Evolutionary conservation across 2,888 invertebrate genomes (phyloP).

Genomic region (Pachliopta kotzebuea): DNA sequence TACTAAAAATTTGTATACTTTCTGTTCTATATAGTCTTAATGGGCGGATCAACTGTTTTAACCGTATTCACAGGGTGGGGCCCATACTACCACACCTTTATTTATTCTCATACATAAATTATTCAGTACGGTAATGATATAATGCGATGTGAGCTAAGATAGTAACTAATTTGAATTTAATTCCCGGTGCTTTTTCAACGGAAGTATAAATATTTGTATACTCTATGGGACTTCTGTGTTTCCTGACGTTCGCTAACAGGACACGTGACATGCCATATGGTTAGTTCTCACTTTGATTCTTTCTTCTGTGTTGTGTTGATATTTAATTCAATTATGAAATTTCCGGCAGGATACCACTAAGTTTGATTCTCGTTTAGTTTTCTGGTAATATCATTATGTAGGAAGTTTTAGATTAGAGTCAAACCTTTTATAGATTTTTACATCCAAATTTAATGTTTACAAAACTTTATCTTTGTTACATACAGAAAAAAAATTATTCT

Average conservation of each 20-base stretch:
- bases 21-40: conserved; percentile 24
- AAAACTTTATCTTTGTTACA: too few relatives aligned
- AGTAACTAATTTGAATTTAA: conserved; percentile 68
- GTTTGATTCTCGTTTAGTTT: neutral
- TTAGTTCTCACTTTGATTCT: conserved; percentile 40
- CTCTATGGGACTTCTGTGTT: conserved; percentile 38
- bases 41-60: conserved; percentile 51
- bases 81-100: conserved; percentile 66
- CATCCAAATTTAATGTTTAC: too few relatives aligned
- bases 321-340: conserved; percentile 25
- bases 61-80: conserved; percentile 55
- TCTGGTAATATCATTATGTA: neutral
- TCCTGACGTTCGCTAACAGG: conserved; percentile 44
- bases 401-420: neutral
- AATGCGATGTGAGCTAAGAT: conserved; percentile 61
- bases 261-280: conserved; percentile 53
- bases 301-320: conserved; percentile 19
- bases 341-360: conserved; percentile 21
- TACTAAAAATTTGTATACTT: too few relatives aligned
- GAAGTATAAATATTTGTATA: conserved; percentile 47
- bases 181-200: conserved; percentile 54
- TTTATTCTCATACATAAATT: conserved; percentile 64
- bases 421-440: too few relatives aligned
- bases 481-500: too few relatives aligned
- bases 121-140: conserved; percentile 65